A percentile compares a stretch with the other conserved stretches of the same genome.
phyloP scores from a whole-genome alignment of 2,797 vertebrate genomes.

The Myripristis jacobus region DNA sequence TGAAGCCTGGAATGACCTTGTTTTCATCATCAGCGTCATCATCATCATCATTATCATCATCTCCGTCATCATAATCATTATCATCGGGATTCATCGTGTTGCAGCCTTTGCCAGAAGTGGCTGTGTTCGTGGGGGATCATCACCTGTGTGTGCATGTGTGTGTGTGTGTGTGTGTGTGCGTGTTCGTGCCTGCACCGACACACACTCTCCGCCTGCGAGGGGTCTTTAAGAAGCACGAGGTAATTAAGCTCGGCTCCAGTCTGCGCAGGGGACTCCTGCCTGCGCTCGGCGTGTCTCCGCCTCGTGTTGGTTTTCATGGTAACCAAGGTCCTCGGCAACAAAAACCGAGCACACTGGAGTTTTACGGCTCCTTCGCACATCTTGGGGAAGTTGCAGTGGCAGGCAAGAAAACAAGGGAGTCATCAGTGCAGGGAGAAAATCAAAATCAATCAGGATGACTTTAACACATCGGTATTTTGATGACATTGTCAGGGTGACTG shows the following conservation, averaged over 20 bases:
- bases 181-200: neutral
- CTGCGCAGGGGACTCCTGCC: neutral
- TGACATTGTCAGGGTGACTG: too few species aligned
- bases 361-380: too few species aligned
- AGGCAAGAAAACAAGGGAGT: too few species aligned
- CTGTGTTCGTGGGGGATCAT: neutral
- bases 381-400: too few species aligned
- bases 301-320: neutral
- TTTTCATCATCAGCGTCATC: slow-evolving; percentile 16
- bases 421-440: too few species aligned
- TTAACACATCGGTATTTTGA: too few species aligned
- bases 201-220: neutral
- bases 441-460: too few species aligned
- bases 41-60: too few species aligned
- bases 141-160: neutral
- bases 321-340: too few species aligned
- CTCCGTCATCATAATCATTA: slow-evolving; percentile 2
- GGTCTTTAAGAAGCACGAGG: neutral
- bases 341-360: too few species aligned
- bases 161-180: neutral
- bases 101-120: neutral
- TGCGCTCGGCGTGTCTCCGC: neutral
- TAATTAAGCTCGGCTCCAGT: neutral
- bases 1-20: slow-evolving; percentile 7
- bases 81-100: too few species aligned